Conservation (phyloP, 1,140 invertebrate genomes). For the Bombus terrestris region DNA sequence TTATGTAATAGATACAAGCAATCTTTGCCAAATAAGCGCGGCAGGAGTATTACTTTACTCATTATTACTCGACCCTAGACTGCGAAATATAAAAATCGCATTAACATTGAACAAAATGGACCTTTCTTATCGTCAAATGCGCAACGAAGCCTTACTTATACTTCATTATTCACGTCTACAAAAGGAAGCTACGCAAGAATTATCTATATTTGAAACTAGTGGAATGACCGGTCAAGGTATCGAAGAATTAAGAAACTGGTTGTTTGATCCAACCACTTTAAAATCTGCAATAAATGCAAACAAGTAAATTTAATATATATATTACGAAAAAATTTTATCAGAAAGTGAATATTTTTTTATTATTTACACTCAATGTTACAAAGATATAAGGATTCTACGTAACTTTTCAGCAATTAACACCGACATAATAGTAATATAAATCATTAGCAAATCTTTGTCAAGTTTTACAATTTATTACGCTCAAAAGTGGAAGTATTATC, state of each 20-base stretch:
- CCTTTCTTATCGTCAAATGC: constrained; percentile 90
- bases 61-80: constrained; percentile 86
- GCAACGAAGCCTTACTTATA: constrained; percentile 91
- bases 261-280: constrained; percentile 77
- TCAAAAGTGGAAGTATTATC: background rate
- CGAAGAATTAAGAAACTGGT: constrained; percentile 86
- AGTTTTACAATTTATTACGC: background rate
- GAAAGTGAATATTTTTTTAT: constrained; percentile 57
- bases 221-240: constrained; percentile 88
- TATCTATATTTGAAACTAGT: constrained; percentile 88
- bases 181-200: constrained; percentile 86
- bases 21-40: constrained; percentile 91
- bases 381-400: constrained; percentile 67
- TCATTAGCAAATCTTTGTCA: background rate
- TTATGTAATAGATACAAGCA: constrained; percentile 90
- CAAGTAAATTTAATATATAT: constrained; percentile 35
- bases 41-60: constrained; percentile 90
- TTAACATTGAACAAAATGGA: constrained; percentile 92
- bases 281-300: constrained; percentile 57
- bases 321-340: constrained; percentile 16
- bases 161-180: constrained; percentile 87
- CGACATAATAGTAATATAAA: background rate
- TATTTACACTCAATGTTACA: constrained; percentile 73
- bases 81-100: constrained; percentile 87
- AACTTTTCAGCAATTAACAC: background rate